Base-by-base conservation (phyloP, 1,140 invertebrate genomes). In the Hypothenemus hampei region DNA sequence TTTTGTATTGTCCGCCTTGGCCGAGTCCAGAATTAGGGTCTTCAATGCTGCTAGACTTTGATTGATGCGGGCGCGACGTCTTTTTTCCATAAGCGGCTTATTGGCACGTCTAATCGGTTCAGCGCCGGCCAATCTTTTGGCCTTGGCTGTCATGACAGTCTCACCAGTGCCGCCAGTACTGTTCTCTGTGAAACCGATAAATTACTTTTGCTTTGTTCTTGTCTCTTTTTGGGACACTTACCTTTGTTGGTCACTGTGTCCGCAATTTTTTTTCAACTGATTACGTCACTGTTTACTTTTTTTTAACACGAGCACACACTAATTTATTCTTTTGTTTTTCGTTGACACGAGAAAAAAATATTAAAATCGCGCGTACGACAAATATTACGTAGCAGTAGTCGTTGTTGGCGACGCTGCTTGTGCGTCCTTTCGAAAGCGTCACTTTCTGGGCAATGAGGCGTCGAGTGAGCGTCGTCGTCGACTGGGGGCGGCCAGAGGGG, bases 81-180 rank as follows among this genome's bases (percentile, higher is more conserved):
- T 78, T 75, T 92, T 93, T 77, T 93, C 91, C 89, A 93, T 92
- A 66, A 93, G 80, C 65, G 91, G 91, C 78, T 93, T 93, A 71
- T 90, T 91, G 52, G 85, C 87, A 52, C 76, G 66, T 60, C 76
- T 68, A 18, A 48, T 48, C 54, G 73, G 74, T 61, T 69, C 69
- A 10, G 65, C 47, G 35, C 63, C 48, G 20, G 33, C 26, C 35
- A 40, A 41, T 37, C 64, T 59, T 40, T 69, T 69, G 47, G 52
- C 66, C 59, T 71, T 71, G 20, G 69, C 69, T 49, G 69, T 71
- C 69, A 69, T 71, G 29, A 63, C 55, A 62, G 52, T 16, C 26
- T 57, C 52, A 55, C 47, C 43, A 44, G 47, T 44, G 52, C 37
- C 52, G 47, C 43, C 6, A n/a, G 41, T 47, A 45, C 39, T 52